Base-by-base conservation (phyloP, 2,888 invertebrate species). In the Nebria brevicollis region DNA sequence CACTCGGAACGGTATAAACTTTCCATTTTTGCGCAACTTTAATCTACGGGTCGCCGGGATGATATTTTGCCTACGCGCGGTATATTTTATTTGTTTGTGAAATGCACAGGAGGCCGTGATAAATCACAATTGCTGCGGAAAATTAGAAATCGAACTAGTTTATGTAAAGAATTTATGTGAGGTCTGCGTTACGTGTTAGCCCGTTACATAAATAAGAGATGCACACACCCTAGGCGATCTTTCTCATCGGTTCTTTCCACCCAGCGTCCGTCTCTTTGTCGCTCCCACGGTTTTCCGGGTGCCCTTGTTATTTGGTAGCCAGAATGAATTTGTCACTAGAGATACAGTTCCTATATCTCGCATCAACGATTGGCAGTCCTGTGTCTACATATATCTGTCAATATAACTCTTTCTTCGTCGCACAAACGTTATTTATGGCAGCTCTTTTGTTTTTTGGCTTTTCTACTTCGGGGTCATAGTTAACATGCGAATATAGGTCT, bases 311-410 rank as follows among this genome's bases (percentile, higher is more conserved):
- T 68, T 80, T 75, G 82, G 82, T 82, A 85, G 84, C 83, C 84
- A 85, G 85, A 84, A 85, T 86, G 84, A 84, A 85, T 85, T 84
- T 85, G 85, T 85, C 85, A 85, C 85, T 83, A 79, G 85, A 84
- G 85, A 83, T 83, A 83, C 82, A 83, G 83, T 84, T 84, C 83
- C 85, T 84, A 85, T 85, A 84, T 84, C 83, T 84, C 85, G 85
- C 85, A 84, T 85, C 85, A 84, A 82, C 83, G 80, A 81, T 81
- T 81, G 80, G 80, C 80, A 80, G 78, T n/a, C 42, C 73, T 41
- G 54, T 34, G 54, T 43, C 43, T 72, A 65, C 77, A 54, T 54
- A 54, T 54, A 54, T 54, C 54, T 54, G 54, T 54, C 54, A 54
- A 13, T 54, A 54, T 54, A 54, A 54, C 54, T 54, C 54, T 54